Conservation (phyloP, 1,140 invertebrate species). For the Andrena cerasifolii region DNA sequence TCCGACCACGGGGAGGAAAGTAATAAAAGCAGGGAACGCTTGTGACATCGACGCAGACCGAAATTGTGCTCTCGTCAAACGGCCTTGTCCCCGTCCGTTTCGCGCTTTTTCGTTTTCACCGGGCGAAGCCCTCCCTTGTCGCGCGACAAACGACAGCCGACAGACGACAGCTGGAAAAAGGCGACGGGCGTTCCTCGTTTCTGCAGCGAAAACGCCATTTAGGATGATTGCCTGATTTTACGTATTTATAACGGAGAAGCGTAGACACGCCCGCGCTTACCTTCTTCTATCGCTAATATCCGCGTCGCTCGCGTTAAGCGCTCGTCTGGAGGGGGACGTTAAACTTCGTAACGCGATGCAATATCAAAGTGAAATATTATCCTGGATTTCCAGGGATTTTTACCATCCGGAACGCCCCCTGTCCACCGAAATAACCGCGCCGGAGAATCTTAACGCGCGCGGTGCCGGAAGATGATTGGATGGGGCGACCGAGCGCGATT, state of each 20-base stretch:
- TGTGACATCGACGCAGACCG: slow-evolving; percentile 30
- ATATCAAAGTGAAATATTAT: slow-evolving; percentile 33
- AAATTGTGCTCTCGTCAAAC: slow-evolving; percentile 64
- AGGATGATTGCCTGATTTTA: slow-evolving; percentile 78
- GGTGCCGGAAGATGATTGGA: no score
- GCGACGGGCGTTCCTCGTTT: slow-evolving; percentile 60
- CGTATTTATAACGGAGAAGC: slow-evolving; percentile 71
- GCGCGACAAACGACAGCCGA: slow-evolving; percentile 75
- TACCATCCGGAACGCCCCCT: not conserved
- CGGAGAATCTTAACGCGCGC: not conserved
- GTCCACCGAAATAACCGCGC: not conserved
- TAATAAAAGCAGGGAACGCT: slow-evolving; percentile 48
- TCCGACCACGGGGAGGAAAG: slow-evolving; percentile 13
- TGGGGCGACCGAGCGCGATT: no score
- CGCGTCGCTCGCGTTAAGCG: slow-evolving; percentile 19
- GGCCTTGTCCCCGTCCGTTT: slow-evolving; percentile 51
- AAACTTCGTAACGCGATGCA: not conserved
- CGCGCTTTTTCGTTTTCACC: slow-evolving; percentile 60
- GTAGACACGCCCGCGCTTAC: slow-evolving; percentile 3
- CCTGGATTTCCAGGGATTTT: not conserved
- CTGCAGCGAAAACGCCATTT: slow-evolving; percentile 65
- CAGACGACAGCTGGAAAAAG: slow-evolving; percentile 74
- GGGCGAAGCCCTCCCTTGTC: slow-evolving; percentile 51
- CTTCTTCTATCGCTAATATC: slow-evolving; percentile 47
- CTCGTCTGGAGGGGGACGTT: not conserved